A percentile compares a stretch with the other conserved stretches of the same genome.
Conservation (phyloP, 2,113 vertebrate genomes). For the Dicaeum eximium region DNA sequence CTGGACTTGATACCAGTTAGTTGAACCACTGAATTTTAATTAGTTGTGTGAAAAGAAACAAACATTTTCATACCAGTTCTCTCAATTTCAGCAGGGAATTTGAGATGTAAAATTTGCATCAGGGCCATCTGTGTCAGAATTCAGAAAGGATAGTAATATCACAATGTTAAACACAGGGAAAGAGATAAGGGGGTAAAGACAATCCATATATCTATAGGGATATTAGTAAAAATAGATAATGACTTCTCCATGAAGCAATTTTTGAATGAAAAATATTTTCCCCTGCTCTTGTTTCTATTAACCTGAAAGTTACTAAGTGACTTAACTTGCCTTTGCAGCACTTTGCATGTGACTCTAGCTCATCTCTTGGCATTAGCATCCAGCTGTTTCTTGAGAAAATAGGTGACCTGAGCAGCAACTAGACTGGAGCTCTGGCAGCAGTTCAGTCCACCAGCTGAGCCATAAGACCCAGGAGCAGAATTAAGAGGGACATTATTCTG, state of each 20-base stretch:
- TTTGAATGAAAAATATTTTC: background rate
- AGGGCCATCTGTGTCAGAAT: conserved; percentile 60
- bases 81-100: conserved; percentile 45
- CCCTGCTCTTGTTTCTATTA: conserved; percentile 15
- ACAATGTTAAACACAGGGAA: conserved; percentile 7
- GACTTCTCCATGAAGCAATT: conserved; percentile 21
- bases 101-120: conserved; percentile 64
- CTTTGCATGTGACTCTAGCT: background rate
- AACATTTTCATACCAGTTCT: conserved; percentile 50
- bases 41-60: conserved; percentile 63
- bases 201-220: background rate
- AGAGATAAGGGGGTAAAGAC: conserved; percentile 1
- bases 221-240: conserved; percentile 53
- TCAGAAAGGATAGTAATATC: conserved; percentile 55
- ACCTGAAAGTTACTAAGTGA: conserved; percentile 10
- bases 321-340: conserved; percentile 5
- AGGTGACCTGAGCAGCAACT: background rate
- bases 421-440: background rate
- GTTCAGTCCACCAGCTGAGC: background rate
- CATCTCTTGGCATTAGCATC: background rate
- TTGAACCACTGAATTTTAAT: conserved; percentile 71
- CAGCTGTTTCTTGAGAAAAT: background rate
- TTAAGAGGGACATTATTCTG: background rate
- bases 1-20: conserved; percentile 57
- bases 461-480: background rate